These are phyloP conservation scores for Hucho hucho DNA, from an alignment of 2,113 vertebrate genomes.

Conservation along the genomic window DNA sequence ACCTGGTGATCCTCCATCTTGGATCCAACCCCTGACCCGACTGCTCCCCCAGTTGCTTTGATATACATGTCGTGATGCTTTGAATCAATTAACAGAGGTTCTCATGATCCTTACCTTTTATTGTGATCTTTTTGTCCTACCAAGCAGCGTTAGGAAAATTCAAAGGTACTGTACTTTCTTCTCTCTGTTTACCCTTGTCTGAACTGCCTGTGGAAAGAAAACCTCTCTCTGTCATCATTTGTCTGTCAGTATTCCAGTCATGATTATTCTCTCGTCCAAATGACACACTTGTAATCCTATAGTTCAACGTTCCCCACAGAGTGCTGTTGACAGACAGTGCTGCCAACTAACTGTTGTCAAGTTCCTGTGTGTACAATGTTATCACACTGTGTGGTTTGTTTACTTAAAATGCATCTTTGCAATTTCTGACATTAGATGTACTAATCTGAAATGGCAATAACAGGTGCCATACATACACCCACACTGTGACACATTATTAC, in stretches of 20 bases:
- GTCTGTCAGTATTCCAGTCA: conserved; percentile 27
- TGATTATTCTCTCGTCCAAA: conserved; percentile 2
- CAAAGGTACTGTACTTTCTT: conserved; percentile 86
- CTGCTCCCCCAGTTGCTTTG: neutral
- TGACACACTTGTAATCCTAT: conserved; percentile 36
- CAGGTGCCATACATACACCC: conserved; percentile 4
- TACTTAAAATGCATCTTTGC: conserved; percentile 26
- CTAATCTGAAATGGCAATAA: neutral
- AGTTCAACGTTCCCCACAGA: conserved; percentile 38
- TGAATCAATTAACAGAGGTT: conserved; percentile 18
- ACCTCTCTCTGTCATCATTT: conserved; percentile 13
- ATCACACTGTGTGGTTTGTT: conserved; percentile 31
- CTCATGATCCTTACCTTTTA: conserved; percentile 40
- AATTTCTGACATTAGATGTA: no score
- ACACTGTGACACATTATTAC: no score
- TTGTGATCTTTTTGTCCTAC: conserved; percentile 78
- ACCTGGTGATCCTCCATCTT: conserved; percentile 22
- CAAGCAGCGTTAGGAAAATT: conserved; percentile 98
- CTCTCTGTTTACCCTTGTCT: conserved; percentile 16
- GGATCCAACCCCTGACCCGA: conserved; percentile 12
- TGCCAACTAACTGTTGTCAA: neutral
- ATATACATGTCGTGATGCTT: conserved; percentile 1
- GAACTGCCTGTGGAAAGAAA: conserved; percentile 30
- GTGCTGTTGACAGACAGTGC: neutral
- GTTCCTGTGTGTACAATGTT: conserved; percentile 39